Conservation (phyloP, 1,140 invertebrate genomes). For the Atta cephalotes region DNA sequence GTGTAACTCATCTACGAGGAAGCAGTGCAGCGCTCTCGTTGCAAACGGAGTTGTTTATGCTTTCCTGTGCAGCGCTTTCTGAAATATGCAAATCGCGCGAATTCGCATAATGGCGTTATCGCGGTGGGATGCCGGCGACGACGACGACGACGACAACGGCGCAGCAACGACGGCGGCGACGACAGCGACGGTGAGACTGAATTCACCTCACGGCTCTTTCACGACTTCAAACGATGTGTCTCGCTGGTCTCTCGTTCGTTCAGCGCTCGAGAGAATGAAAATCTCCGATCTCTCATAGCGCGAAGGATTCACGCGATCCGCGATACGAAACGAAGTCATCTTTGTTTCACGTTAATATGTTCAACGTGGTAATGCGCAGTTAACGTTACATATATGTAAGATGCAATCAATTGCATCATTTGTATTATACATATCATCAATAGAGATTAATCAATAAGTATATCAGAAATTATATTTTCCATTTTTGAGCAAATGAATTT, state of each 20-base stretch:
- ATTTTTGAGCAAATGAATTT: background rate
- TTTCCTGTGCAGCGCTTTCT: slow-evolving; percentile 83
- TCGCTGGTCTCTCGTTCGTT: slow-evolving; percentile 50
- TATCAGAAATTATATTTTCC: background rate
- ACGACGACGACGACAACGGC: slow-evolving; percentile 58
- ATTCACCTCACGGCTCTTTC: slow-evolving; percentile 67
- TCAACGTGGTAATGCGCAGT: background rate
- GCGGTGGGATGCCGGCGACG: slow-evolving; percentile 76
- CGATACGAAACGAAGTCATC: slow-evolving; percentile 6
- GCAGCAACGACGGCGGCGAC: slow-evolving; percentile 50
- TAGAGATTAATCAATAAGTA: background rate
- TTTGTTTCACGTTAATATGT: slow-evolving; percentile 35
- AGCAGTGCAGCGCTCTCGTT: slow-evolving; percentile 74
- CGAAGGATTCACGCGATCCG: slow-evolving; percentile 5
- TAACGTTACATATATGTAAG: slow-evolving; percentile 19
- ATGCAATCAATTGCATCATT: background rate
- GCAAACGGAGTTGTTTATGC: slow-evolving; percentile 82
- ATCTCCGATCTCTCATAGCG: slow-evolving; percentile 29
- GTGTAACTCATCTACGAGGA: slow-evolving; percentile 82
- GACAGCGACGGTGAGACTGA: slow-evolving; percentile 66
- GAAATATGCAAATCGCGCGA: slow-evolving; percentile 84
- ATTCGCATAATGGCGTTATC: slow-evolving; percentile 83
- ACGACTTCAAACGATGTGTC: slow-evolving; percentile 69
- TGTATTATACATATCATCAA: background rate
- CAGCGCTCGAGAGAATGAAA: slow-evolving; percentile 46